Conservation (phyloP, 2,797 vertebrate species). For the Tiaroga cobitis region DNA sequence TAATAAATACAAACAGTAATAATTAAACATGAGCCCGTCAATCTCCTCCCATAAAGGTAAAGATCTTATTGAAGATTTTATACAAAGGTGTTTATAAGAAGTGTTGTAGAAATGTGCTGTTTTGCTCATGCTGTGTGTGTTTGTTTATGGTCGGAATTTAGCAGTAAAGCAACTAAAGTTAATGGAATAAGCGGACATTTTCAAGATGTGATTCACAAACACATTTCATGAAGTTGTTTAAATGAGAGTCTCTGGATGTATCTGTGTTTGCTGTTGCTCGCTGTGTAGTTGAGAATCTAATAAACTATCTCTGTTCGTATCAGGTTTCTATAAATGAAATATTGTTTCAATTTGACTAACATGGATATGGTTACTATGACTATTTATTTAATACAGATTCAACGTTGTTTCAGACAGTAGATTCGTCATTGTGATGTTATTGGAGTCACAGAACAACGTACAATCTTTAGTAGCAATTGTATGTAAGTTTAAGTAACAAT, state of each 20-base stretch:
- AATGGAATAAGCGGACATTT: background rate
- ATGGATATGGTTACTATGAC: background rate
- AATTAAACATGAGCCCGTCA: constrained; percentile 30
- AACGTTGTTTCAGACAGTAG: no score
- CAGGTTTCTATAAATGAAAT: constrained; percentile 2
- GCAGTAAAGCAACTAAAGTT: background rate
- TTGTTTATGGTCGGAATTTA: background rate
- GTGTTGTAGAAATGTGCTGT: background rate
- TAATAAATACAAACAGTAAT: background rate
- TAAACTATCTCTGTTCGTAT: background rate
- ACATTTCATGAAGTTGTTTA: background rate
- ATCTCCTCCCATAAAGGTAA: constrained; percentile 44
- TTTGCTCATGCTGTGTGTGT: background rate
- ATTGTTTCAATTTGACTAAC: background rate
- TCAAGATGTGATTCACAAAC: background rate
- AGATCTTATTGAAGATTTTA: background rate
- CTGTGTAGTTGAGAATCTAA: background rate
- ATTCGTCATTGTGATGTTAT: background rate
- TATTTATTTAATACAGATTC: background rate
- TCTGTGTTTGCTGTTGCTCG: background rate
- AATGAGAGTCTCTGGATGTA: background rate
- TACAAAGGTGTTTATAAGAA: background rate
- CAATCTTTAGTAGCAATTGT: background rate
- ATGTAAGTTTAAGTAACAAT: background rate
- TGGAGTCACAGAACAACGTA: background rate